These are phyloP conservation scores for Indri indri DNA, from an alignment of 2,113 vertebrate genomes.

Conservation along the genomic window DNA sequence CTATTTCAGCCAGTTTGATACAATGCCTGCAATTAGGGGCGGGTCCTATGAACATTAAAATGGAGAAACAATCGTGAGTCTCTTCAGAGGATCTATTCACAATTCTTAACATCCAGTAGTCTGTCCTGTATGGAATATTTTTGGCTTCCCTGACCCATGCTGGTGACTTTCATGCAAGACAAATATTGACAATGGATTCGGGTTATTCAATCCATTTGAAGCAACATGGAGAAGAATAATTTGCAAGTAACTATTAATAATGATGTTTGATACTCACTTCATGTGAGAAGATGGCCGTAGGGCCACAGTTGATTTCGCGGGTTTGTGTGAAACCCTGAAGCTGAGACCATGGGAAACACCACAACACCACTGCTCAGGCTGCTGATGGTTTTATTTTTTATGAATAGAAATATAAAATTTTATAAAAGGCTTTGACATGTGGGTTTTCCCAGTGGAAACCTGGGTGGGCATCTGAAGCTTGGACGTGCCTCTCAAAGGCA, in stretches of 20 bases:
- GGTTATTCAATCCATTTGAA: slow-evolving; percentile 54
- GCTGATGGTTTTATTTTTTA: not conserved
- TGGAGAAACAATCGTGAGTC: not conserved
- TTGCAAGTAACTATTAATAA: not conserved
- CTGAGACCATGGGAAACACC: not conserved
- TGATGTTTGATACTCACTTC: not conserved
- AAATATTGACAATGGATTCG: slow-evolving; percentile 41
- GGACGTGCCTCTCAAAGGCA: not conserved
- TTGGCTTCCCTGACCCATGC: not conserved
- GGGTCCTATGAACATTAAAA: not conserved
- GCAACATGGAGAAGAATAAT: not conserved
- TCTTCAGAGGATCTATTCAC: not conserved
- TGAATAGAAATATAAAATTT: not conserved
- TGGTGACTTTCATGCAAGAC: not conserved
- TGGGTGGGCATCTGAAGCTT: not conserved
- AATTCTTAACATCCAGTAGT: not conserved
- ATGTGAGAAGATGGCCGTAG: not conserved
- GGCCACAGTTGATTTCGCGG: not conserved
- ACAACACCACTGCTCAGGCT: not conserved
- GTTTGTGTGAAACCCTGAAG: not conserved
- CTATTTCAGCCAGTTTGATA: slow-evolving; percentile 21
- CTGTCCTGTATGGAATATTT: not conserved
- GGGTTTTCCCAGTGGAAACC: not conserved
- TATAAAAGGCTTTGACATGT: not conserved
- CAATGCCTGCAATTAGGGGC: not conserved